These are phyloP conservation scores for Parambassis ranga DNA, from an alignment of 2,797 vertebrate species.

Conservation along the genomic window DNA sequence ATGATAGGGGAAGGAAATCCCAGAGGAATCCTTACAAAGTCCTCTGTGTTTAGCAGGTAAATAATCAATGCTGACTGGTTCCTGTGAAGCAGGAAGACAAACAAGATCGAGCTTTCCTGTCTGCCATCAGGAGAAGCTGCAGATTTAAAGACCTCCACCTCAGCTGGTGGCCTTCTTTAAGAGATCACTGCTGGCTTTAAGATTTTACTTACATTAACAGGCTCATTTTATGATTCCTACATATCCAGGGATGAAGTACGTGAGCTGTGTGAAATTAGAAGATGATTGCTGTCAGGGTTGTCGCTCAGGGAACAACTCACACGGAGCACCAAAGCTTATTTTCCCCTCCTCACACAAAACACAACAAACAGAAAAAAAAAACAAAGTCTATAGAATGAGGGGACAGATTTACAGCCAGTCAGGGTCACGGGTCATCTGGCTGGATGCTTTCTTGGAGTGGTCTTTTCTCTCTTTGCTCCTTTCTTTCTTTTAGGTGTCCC, in stretches of 20 bases:
- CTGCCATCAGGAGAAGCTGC: slow-evolving; percentile 17
- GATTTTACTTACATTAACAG: slow-evolving; percentile 10
- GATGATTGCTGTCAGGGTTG: slow-evolving; percentile 33
- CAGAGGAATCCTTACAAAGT: slow-evolving; percentile 48
- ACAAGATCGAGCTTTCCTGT: slow-evolving; percentile 61
- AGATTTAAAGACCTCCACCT: slow-evolving; percentile 39
- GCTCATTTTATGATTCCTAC: slow-evolving; percentile 29
- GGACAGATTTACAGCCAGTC: slow-evolving; percentile 82
- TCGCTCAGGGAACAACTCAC: slow-evolving; percentile 35
- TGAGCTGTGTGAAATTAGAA: slow-evolving; percentile 14
- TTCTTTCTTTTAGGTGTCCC: slow-evolving; percentile 77
- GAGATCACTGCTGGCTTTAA: slow-evolving; percentile 15
- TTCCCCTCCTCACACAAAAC: slow-evolving; percentile 47
- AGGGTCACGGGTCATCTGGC: slow-evolving; percentile 75
- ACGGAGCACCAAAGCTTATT: slow-evolving; percentile 37
- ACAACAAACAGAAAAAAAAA: slow-evolving; percentile 59
- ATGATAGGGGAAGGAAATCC: slow-evolving; percentile 41
- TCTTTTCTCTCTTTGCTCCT: slow-evolving; percentile 73
- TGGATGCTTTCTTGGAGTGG: slow-evolving; percentile 80
- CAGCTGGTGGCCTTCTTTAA: slow-evolving; percentile 39
- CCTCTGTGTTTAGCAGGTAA: slow-evolving; percentile 66
- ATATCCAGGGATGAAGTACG: neutral
- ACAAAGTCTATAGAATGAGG: slow-evolving; percentile 62
- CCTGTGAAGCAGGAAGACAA: slow-evolving; percentile 72
- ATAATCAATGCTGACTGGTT: slow-evolving; percentile 68